phyloP scores from a whole-genome alignment of 2,797 vertebrate species.

The Melanotaenia trifasciata region DNA sequence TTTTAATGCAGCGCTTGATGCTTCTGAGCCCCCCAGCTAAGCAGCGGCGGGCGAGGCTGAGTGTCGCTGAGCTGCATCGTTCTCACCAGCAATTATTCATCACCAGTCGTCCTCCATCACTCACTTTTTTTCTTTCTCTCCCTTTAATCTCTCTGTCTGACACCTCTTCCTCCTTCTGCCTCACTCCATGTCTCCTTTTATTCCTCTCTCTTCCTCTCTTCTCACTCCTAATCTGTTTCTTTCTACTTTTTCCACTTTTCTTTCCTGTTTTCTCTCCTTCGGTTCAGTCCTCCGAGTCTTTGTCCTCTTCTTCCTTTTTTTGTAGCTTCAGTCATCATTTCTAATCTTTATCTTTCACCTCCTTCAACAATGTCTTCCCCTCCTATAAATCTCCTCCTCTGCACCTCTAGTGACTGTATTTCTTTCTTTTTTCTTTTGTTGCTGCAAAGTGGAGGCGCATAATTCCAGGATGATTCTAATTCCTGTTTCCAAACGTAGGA shows the following conservation, averaged over 20 bases:
- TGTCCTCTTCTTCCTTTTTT: not conserved
- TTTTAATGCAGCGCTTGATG: conserved; percentile 55
- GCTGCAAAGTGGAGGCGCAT: not conserved
- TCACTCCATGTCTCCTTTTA: conserved; percentile 17
- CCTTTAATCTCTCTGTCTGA: conserved; percentile 48
- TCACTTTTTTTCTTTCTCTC: conserved; percentile 38
- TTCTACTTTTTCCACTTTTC: not conserved
- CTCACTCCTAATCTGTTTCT: conserved; percentile 10
- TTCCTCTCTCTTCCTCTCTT: conserved; percentile 29
- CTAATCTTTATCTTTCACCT: not conserved
- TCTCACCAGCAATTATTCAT: conserved; percentile 63
- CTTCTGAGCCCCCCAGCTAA: conserved; percentile 49
- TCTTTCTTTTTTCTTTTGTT: not conserved
- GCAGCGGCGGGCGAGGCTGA: conserved; percentile 43
- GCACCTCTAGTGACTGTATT: conserved; percentile 1
- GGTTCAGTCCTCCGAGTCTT: not conserved
- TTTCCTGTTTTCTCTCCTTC: not conserved
- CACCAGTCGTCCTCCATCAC: conserved; percentile 50
- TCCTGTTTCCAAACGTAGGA: too few species aligned
- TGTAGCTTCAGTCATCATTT: not conserved
- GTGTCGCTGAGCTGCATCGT: conserved; percentile 43
- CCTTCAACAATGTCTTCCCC: not conserved
- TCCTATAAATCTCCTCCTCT: not conserved
- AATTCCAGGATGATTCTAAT: too few species aligned
- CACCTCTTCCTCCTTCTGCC: conserved; percentile 21